These are phyloP conservation scores for Labroides dimidiatus DNA, from an alignment of 2,797 vertebrate species.

Conservation along the genomic window DNA sequence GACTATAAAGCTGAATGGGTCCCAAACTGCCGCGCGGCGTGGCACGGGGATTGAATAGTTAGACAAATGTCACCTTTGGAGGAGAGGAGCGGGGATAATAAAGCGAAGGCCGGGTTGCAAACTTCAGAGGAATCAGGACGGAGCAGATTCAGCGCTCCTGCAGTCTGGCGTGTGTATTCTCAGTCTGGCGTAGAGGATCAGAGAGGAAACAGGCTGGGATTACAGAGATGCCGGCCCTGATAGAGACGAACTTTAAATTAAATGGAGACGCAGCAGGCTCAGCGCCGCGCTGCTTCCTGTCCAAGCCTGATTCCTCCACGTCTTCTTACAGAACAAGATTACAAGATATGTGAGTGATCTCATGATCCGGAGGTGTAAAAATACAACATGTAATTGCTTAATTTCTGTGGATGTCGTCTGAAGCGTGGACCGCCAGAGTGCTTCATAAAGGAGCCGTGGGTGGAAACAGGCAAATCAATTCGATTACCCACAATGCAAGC, in stretches of 20 bases:
- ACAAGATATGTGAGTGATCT: conserved; percentile 6
- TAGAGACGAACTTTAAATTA: conserved; percentile 61
- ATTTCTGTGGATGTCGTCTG: not conserved
- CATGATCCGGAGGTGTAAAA: conserved; percentile 1
- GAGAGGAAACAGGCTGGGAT: conserved; percentile 59
- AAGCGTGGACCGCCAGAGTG: conserved; percentile 18
- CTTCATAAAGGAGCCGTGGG: conserved; percentile 53
- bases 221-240: conserved; percentile 54
- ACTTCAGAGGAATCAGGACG: conserved; percentile 38
- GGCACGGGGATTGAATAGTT: conserved; percentile 64
- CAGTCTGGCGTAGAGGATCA: conserved; percentile 58
- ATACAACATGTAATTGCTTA: conserved; percentile 1
- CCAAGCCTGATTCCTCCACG: not conserved
- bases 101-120: conserved; percentile 42
- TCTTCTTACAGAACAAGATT: conserved; percentile 34
- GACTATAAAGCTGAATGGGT: conserved; percentile 68
- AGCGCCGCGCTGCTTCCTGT: not conserved
- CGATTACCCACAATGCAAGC: conserved; percentile 39
- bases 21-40: conserved; percentile 64
- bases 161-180: conserved; percentile 34
- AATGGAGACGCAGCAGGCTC: conserved; percentile 37
- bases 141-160: conserved; percentile 25
- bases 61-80: conserved; percentile 72
- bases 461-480: conserved; percentile 55
- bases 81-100: conserved; percentile 42